A percentile compares a stretch with the other conserved stretches of the same genome.
Conservation (phyloP, 1,140 invertebrate species). For the Anastatus disparis region DNA sequence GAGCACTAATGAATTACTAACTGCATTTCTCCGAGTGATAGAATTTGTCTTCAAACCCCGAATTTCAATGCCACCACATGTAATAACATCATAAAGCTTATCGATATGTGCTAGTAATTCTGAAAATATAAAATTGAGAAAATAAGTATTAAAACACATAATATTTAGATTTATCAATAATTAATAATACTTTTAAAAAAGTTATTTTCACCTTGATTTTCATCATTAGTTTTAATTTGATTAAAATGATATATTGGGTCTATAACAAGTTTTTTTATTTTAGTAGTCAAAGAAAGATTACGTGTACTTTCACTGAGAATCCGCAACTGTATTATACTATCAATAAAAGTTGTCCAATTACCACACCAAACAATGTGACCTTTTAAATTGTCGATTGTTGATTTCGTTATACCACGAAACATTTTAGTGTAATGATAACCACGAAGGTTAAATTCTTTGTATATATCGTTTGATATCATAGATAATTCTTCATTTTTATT, state of each 20-base stretch:
- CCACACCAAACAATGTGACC: constrained; percentile 77
- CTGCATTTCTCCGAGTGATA: constrained; percentile 75
- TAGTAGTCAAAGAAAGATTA: constrained; percentile 84
- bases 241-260: constrained; percentile 77
- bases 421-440: constrained; percentile 90
- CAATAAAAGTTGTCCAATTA: constrained; percentile 94
- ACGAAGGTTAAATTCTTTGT: constrained; percentile 89
- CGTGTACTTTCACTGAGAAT: constrained; percentile 80
- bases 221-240: constrained; percentile 52
- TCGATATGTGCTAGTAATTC: constrained; percentile 65
- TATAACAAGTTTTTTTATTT: constrained; percentile 82
- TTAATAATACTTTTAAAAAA: too few relatives aligned
- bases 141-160: too few relatives aligned
- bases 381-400: constrained; percentile 63
- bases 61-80: constrained; percentile 83
- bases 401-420: constrained; percentile 75
- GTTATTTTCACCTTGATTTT: constrained; percentile 57
- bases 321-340: constrained; percentile 92
- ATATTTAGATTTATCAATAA: background rate
- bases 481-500: constrained; percentile 47
- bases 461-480: constrained; percentile 80
- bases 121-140: constrained; percentile 41
- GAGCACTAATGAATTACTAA: constrained; percentile 75
- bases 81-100: constrained; percentile 59
- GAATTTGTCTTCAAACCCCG: constrained; percentile 82